phyloP scores from a whole-genome alignment of 2,797 vertebrate species.

The Melanotaenia maccullochi region DNA sequence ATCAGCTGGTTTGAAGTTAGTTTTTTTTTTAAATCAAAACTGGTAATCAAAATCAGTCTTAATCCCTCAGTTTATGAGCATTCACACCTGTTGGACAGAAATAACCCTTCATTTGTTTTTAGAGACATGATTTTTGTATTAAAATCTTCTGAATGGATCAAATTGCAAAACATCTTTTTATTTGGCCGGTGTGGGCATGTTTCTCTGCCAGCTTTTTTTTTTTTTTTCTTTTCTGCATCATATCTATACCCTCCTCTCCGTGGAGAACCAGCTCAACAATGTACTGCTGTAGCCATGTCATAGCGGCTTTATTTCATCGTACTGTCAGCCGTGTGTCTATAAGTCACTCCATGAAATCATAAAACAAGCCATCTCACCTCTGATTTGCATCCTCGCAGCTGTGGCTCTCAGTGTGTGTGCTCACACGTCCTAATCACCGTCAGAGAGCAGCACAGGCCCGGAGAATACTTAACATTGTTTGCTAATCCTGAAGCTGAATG shows the following conservation, averaged over 20 bases:
- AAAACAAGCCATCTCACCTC: background rate
- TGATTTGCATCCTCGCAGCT: conserved; percentile 16
- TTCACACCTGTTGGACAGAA: no score
- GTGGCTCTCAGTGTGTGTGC: background rate
- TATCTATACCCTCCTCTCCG: background rate
- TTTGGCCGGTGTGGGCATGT: background rate
- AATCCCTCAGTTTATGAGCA: no score
- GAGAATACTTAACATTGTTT: conserved; percentile 61
- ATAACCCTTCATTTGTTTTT: no score
- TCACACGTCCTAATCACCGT: conserved; percentile 10
- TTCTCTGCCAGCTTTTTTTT: background rate
- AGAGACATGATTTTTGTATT: no score
- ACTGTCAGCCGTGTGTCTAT: background rate
- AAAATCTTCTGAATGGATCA: no score
- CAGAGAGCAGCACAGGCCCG: background rate
- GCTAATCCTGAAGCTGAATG: conserved; percentile 50
- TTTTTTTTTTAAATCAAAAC: no score
- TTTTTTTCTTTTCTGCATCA: background rate
- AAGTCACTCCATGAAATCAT: conserved; percentile 6
- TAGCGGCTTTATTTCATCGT: conserved; percentile 3
- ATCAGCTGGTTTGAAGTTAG: no score
- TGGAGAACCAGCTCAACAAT: background rate
- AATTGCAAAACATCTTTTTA: no score
- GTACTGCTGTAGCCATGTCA: background rate
- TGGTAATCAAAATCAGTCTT: no score